Evolutionary conservation across 2,888 invertebrate species (phyloP).

Genomic region (Ptychoptera contaminata): DNA sequence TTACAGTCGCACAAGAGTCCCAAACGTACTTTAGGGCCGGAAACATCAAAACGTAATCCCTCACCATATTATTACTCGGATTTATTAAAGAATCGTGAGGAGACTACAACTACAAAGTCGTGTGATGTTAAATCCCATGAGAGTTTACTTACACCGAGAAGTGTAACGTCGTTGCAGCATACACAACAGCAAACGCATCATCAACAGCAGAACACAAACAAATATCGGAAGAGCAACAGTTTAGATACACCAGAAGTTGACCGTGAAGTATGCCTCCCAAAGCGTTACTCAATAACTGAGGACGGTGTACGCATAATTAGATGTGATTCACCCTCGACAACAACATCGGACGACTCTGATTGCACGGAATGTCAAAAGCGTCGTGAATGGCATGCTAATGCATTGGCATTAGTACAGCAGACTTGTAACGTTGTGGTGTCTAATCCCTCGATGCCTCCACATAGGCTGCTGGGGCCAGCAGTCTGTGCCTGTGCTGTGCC

Average conservation of each 20-base stretch:
- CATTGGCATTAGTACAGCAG: conserved; percentile 28
- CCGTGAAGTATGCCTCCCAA: conserved; percentile 26
- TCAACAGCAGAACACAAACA: conserved; percentile 17
- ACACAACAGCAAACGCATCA: conserved; percentile 29
- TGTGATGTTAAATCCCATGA: not conserved
- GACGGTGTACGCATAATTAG: conserved; percentile 42
- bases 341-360: conserved; percentile 31
- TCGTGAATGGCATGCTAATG: conserved; percentile 31
- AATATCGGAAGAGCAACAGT: conserved; percentile 54
- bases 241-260: conserved; percentile 49
- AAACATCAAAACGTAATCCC: conserved; percentile 43
- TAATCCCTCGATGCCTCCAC: conserved; percentile 49
- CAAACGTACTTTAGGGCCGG: conserved; percentile 21
- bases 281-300: conserved; percentile 53
- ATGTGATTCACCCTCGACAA: conserved; percentile 29
- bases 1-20: conserved; percentile 29
- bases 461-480: conserved; percentile 46
- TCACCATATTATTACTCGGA: conserved; percentile 77
- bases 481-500: conserved; percentile 57
- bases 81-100: conserved; percentile 37
- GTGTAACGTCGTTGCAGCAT: conserved; percentile 21
- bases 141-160: not conserved
- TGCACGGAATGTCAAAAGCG: conserved; percentile 31
- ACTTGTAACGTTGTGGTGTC: conserved; percentile 17
- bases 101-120: conserved; percentile 11